phyloP scores from a whole-genome alignment of 1,140 invertebrate species.

The Pseudomyrmex dendroicus region DNA sequence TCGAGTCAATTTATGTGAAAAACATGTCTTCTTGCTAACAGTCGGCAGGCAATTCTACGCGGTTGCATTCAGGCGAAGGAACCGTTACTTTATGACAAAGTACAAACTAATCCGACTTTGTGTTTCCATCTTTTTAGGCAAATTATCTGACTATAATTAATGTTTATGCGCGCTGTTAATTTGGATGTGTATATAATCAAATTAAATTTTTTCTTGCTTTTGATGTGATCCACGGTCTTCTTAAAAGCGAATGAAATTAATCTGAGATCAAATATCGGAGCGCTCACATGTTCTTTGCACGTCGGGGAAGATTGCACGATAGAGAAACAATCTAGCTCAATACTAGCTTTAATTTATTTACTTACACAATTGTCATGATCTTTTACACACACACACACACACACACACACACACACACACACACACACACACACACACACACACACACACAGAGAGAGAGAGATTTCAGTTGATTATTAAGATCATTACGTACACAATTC shows the following conservation, averaged over 20 bases:
- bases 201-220: neutral
- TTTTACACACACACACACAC: no score
- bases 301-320: no score
- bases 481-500: neutral
- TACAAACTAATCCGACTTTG: neutral
- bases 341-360: no score
- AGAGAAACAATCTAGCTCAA: no score
- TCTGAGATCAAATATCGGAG: neutral
- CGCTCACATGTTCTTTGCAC: no score
- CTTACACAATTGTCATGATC: no score
- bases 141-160: neutral
- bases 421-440: no score
- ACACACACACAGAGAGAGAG: no score
- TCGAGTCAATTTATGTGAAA: slow-evolving; percentile 4
- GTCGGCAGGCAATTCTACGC: slow-evolving; percentile 22
- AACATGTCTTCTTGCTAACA: neutral
- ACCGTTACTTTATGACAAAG: slow-evolving; percentile 36
- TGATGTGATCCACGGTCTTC: no score
- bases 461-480: neutral
- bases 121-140: neutral
- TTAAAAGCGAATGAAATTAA: neutral
- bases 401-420: no score
- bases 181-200: neutral
- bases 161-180: neutral
- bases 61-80: slow-evolving; percentile 30